phyloP scores from a whole-genome alignment of 2,797 vertebrate genomes.

The Scomberomorus guttatus region DNA sequence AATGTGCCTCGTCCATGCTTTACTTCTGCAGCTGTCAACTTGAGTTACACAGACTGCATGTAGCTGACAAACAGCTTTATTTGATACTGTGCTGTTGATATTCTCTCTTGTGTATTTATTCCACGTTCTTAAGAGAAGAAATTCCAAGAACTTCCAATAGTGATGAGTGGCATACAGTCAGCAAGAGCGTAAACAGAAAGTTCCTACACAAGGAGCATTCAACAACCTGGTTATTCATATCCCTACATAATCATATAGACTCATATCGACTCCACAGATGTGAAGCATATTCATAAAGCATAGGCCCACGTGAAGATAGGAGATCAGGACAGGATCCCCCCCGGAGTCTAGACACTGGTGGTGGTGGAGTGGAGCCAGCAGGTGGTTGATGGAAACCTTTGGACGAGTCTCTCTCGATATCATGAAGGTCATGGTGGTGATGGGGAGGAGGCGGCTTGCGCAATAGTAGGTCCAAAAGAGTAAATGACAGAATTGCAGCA shows the following conservation, averaged over 20 bases:
- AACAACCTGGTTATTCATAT: too few relatives aligned
- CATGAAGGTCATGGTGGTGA: too few relatives aligned
- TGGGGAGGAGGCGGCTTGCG: too few relatives aligned
- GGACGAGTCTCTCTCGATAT: too few relatives aligned
- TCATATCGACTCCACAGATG: background rate
- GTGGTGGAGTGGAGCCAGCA: background rate
- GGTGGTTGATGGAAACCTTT: too few relatives aligned
- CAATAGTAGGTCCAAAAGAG: background rate
- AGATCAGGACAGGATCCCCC: too few relatives aligned
- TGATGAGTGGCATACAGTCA: conserved; percentile 7
- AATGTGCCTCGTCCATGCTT: conserved; percentile 23
- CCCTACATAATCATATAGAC: too few relatives aligned
- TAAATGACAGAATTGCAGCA: background rate
- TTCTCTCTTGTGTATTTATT: conserved; percentile 22
- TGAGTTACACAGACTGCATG: conserved; percentile 29
- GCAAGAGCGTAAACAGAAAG: background rate
- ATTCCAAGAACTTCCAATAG: conserved; percentile 13
- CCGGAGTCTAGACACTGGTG: background rate
- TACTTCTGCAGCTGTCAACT: conserved; percentile 54
- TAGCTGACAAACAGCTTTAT: conserved; percentile 44
- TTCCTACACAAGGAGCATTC: too few relatives aligned
- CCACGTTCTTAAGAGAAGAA: conserved; percentile 20
- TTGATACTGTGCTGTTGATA: conserved; percentile 31
- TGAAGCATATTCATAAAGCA: too few relatives aligned
- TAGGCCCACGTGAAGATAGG: too few relatives aligned